A percentile compares a stretch with the other conserved stretches of the same genome.
Evolutionary conservation across 2,113 vertebrate species (phyloP).

Genomic region (Agapornis roseicollis): DNA sequence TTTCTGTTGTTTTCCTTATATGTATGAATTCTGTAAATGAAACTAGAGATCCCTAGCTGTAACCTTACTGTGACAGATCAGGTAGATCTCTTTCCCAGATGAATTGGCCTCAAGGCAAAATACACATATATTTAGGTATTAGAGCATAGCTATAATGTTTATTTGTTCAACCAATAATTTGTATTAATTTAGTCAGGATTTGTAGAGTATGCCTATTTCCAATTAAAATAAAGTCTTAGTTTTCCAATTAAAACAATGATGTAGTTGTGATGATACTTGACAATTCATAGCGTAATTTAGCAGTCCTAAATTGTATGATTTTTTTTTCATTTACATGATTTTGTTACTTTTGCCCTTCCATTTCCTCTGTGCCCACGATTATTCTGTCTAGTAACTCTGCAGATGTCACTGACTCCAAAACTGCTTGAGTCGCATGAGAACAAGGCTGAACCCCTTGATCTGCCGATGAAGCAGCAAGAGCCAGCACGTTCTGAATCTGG

Average conservation of each 20-base stretch:
- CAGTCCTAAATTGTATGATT: constrained; percentile 24
- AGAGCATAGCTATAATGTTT: neutral
- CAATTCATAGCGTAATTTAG: constrained; percentile 23
- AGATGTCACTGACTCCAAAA: constrained; percentile 79
- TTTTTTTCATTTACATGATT: constrained; percentile 34
- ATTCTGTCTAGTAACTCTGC: constrained; percentile 77
- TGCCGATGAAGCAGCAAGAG: constrained; percentile 56
- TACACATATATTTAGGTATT: neutral
- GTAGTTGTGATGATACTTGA: constrained; percentile 35
- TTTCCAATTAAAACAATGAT: constrained; percentile 11
- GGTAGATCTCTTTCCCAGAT: neutral
- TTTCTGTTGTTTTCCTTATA: constrained; percentile 3
- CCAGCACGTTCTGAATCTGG: constrained; percentile 67
- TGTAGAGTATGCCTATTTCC: neutral
- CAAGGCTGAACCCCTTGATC: constrained; percentile 56
- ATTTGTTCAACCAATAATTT: neutral
- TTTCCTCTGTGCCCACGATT: constrained; percentile 73
- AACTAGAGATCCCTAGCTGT: neutral
- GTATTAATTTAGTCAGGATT: neutral
- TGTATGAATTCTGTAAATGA: neutral
- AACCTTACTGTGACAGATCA: neutral
- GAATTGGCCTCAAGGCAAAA: neutral
- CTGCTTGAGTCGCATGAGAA: constrained; percentile 69
- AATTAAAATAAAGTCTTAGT: constrained; percentile 1
- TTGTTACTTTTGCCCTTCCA: constrained; percentile 61